Conservation (phyloP, 2,797 vertebrate species). For the Hylomyscus alleni region DNA sequence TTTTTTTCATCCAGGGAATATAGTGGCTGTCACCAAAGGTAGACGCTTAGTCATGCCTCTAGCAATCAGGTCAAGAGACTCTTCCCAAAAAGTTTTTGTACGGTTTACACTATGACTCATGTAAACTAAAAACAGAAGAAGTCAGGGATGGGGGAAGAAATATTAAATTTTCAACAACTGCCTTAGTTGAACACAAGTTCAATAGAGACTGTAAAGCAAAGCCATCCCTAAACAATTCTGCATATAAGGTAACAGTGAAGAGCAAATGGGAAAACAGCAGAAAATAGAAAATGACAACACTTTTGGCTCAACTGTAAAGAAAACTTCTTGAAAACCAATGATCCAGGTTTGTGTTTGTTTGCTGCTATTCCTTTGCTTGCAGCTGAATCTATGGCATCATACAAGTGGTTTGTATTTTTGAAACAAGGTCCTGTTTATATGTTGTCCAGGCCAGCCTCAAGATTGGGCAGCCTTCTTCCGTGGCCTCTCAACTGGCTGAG, state of each 20-base stretch:
- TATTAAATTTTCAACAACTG: conserved; percentile 21
- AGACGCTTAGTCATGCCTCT: conserved; percentile 25
- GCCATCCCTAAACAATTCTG: not conserved
- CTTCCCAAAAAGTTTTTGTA: conserved; percentile 40
- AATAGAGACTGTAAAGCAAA: not conserved
- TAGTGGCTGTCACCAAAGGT: conserved; percentile 9
- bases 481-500: too few relatives aligned
- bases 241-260: not conserved
- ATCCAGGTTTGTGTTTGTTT: not conserved
- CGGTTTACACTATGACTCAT: conserved; percentile 65
- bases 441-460: not conserved
- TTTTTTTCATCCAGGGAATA: conserved; percentile 60
- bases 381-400: not conserved
- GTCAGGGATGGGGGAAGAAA: not conserved
- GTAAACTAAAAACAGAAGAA: conserved; percentile 64
- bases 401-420: not conserved
- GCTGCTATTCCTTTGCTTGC: not conserved
- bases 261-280: not conserved
- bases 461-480: too few relatives aligned
- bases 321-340: not conserved
- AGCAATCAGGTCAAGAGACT: conserved; percentile 33
- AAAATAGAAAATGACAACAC: not conserved
- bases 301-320: not conserved
- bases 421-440: not conserved
- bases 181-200: not conserved